Base-by-base conservation (phyloP, 2,113 vertebrate genomes). In the Boulengeromyrus knoepffleri region DNA sequence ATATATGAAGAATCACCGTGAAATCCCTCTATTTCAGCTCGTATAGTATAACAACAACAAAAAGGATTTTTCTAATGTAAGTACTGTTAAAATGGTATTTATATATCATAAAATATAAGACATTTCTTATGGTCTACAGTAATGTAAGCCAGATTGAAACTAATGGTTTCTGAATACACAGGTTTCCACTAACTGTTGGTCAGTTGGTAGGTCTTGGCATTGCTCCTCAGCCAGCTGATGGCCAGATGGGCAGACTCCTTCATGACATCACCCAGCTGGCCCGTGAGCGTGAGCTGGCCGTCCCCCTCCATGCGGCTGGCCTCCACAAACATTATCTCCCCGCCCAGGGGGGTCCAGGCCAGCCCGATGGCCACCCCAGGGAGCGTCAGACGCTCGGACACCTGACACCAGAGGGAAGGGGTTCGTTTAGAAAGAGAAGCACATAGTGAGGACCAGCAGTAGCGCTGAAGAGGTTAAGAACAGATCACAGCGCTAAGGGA, bases 291-390 rank as follows among this genome's bases (percentile, higher is more conserved):
- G 0, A 99, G 95, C 94, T 99, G 98, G 0, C 99, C 99, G 19
- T 99, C 99, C 0, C 99, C 98, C 0, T 99, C 99, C 97, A 97
- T 99, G 1, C 97, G 96, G 88, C 98, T 99, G 3, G 99, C 98
- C 88, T 99, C 98, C 89, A 99, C 99, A 8, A 99, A 99, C 98
- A 99, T 98, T 93, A 99, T 98, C 94, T 99, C 98, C 5, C 99
- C 98, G 0, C 99, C 98, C 24, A 99, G 92, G 0, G 98, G 98
- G 0, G 97, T 99, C 99, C 99, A 99, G 1, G 97, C 98, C 94
- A 99, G 93, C 0, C 98, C 99, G 0, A 99, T 94, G 12, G 98
- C 99, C 49, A 99, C 98, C 0, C 98, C 99, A 0, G 99, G 98
- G 90, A 99, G 97, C 2, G 93, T 99, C 85, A 99, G 94, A 0